Evolutionary conservation across 2,113 vertebrate species (phyloP).

Genomic region (Nerophis lumbriciformis): DNA sequence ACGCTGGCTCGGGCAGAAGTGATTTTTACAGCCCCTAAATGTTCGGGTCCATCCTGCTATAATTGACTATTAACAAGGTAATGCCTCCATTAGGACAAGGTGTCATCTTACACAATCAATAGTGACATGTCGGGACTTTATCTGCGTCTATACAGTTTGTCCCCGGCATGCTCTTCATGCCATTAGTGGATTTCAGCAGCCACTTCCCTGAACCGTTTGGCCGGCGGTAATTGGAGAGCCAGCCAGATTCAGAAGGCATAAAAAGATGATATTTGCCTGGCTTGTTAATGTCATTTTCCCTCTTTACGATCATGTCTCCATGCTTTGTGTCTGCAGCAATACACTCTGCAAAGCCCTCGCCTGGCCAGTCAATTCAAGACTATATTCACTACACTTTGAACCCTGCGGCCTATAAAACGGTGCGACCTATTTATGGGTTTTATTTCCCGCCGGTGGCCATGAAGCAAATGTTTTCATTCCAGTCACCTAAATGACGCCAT

Average conservation of each 20-base stretch:
- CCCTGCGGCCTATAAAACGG: too few relatives aligned
- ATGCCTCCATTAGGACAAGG: slow-evolving; percentile 61
- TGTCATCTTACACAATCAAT: slow-evolving; percentile 67
- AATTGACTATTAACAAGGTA: slow-evolving; percentile 54
- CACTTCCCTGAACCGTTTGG: slow-evolving; percentile 59
- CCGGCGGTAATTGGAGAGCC: slow-evolving; percentile 56
- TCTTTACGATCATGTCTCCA: slow-evolving; percentile 53
- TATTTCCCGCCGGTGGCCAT: too few relatives aligned
- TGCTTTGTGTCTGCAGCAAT: slow-evolving; percentile 40
- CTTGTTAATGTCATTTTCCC: slow-evolving; percentile 47
- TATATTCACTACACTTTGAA: background rate
- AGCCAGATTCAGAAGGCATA: slow-evolving; percentile 43
- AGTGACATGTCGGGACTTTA: slow-evolving; percentile 48
- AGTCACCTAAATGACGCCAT: too few relatives aligned
- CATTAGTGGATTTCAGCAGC: slow-evolving; percentile 53
- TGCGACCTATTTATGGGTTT: too few relatives aligned
- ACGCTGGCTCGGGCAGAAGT: slow-evolving; percentile 6
- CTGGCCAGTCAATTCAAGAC: slow-evolving; percentile 12
- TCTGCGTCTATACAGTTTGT: slow-evolving; percentile 40
- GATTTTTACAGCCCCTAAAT: slow-evolving; percentile 39
- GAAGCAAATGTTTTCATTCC: too few relatives aligned
- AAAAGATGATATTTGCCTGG: slow-evolving; percentile 29
- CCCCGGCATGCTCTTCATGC: slow-evolving; percentile 50
- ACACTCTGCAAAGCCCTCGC: slow-evolving; percentile 13
- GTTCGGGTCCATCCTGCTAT: slow-evolving; percentile 23